Conservation (phyloP, 2,888 invertebrate genomes). For the Nematopogon swammerdamellus region DNA sequence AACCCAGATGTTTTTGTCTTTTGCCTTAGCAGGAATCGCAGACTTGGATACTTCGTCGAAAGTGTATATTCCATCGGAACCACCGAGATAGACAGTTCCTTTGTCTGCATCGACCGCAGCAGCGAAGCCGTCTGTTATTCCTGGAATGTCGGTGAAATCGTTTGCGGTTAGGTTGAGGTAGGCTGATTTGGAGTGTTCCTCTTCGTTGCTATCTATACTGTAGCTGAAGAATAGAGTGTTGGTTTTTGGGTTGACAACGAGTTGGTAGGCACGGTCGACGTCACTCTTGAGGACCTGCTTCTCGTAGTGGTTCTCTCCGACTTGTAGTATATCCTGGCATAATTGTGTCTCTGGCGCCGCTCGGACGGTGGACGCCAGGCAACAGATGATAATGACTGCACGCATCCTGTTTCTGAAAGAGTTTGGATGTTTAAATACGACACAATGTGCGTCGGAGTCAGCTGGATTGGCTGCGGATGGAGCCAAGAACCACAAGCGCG, state of each 20-base stretch:
- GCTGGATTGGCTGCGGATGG: too few species aligned
- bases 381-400: background rate
- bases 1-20: conserved; percentile 26
- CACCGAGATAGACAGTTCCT: conserved; percentile 31
- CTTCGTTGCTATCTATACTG: conserved; percentile 15
- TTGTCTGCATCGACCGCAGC: conserved; percentile 25
- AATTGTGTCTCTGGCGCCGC: background rate
- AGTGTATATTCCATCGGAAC: conserved; percentile 32
- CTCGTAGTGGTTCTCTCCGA: conserved; percentile 23
- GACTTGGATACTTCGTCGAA: conserved; percentile 24
- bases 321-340: conserved; percentile 1
- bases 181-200: conserved; percentile 24
- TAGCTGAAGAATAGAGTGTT: conserved; percentile 35
- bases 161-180: conserved; percentile 28
- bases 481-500: too few species aligned
- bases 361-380: background rate
- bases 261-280: conserved; percentile 28
- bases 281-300: conserved; percentile 22
- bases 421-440: too few species aligned
- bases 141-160: conserved; percentile 23
- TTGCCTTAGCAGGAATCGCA: conserved; percentile 21
- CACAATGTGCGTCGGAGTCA: too few species aligned
- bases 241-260: conserved; percentile 26
- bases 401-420: background rate
- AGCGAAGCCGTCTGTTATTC: conserved; percentile 4